These are phyloP conservation scores for Tipula vernalis DNA, from an alignment of 2,888 invertebrate genomes.

Conservation along the genomic window DNA sequence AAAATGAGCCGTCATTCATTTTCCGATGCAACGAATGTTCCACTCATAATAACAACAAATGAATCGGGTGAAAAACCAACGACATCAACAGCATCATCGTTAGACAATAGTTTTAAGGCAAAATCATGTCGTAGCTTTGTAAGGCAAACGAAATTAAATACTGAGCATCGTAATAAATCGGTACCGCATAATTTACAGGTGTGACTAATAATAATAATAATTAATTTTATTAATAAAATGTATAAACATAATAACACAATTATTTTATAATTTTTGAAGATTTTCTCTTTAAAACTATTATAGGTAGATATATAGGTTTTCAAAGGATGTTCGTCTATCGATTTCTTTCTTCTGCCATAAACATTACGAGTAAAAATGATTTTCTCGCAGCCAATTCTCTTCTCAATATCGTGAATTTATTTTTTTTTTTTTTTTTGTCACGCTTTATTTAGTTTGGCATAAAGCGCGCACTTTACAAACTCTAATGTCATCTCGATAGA, in stretches of 20 bases:
- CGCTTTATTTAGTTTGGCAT: background rate
- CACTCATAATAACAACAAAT: constrained; percentile 22
- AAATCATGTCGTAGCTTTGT: constrained; percentile 25
- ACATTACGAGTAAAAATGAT: background rate
- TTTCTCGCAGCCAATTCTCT: background rate
- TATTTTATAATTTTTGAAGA: background rate
- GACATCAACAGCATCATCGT: constrained; percentile 10
- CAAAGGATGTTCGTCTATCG: background rate
- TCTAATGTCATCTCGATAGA: background rate
- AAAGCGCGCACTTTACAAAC: background rate
- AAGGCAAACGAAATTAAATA: constrained; percentile 21
- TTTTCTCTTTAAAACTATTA: background rate
- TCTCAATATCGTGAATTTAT: too few relatives aligned
- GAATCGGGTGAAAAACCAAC: constrained; percentile 16
- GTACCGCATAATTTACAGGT: constrained; percentile 26
- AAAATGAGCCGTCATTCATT: constrained; percentile 15
- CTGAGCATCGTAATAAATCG: constrained; percentile 25
- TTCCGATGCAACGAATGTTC: constrained; percentile 22
- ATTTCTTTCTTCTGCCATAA: background rate
- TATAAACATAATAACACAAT: background rate
- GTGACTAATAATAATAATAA: constrained; percentile 11
- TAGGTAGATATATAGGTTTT: background rate
- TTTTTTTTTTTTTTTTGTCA: too few relatives aligned
- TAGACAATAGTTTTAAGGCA: constrained; percentile 22
- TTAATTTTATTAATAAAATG: background rate